Evolutionary conservation across 2,888 invertebrate genomes (phyloP).

Genomic region (Microplitis manilae): DNA sequence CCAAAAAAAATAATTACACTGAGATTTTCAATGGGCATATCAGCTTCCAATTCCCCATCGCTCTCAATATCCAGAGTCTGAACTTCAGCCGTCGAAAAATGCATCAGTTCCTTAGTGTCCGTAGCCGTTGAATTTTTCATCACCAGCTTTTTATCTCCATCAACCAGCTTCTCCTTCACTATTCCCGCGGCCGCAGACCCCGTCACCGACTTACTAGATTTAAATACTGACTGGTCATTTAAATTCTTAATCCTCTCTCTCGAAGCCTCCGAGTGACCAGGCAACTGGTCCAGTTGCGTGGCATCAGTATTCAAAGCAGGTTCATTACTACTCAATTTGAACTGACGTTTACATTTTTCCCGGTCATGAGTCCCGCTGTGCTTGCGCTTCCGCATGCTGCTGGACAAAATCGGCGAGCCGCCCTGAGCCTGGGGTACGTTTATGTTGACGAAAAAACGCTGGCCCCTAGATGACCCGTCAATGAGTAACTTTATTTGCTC

Average conservation of each 20-base stretch:
- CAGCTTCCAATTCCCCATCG: slow-evolving; percentile 56
- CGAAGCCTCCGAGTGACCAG: neutral
- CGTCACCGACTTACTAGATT: too few species aligned
- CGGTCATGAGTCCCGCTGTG: slow-evolving; percentile 60
- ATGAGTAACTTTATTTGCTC: slow-evolving; percentile 67
- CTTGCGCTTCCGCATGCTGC: slow-evolving; percentile 61
- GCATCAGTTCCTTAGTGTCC: slow-evolving; percentile 63
- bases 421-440: slow-evolving; percentile 64
- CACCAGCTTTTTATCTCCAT: neutral
- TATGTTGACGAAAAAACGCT: slow-evolving; percentile 68
- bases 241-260: neutral
- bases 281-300: neutral
- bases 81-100: slow-evolving; percentile 62
- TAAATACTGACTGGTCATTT: neutral
- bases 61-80: slow-evolving; percentile 65
- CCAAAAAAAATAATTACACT: slow-evolving; percentile 57
- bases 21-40: slow-evolving; percentile 66
- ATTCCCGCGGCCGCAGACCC: neutral
- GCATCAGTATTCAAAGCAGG: neutral
- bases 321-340: slow-evolving; percentile 49
- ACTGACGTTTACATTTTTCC: slow-evolving; percentile 61
- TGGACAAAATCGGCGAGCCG: slow-evolving; percentile 63
- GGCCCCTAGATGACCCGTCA: slow-evolving; percentile 62
- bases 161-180: neutral
- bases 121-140: slow-evolving; percentile 62